phyloP scores from a whole-genome alignment of 2,888 invertebrate species.

The Drosophila helvetica region DNA sequence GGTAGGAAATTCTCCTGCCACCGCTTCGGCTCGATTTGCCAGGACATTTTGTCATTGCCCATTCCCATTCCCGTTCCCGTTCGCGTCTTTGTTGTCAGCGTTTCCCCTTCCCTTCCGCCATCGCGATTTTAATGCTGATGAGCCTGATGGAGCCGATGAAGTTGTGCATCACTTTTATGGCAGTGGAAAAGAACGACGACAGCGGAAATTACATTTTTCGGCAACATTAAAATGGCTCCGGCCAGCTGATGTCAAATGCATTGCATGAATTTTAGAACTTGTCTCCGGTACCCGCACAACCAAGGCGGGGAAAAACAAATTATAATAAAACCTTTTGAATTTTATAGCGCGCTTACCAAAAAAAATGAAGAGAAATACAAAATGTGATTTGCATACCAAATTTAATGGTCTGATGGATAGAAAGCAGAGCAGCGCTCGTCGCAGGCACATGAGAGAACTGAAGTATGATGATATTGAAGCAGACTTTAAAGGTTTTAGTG shows the following conservation, averaged over 20 bases:
- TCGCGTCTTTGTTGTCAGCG: slow-evolving; percentile 44
- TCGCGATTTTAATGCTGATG: slow-evolving; percentile 62
- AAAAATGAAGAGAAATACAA: slow-evolving; percentile 17
- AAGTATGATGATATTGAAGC: background rate
- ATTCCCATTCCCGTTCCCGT: slow-evolving; percentile 12
- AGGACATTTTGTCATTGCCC: slow-evolving; percentile 25
- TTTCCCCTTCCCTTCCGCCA: slow-evolving; percentile 6
- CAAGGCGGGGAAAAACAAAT: slow-evolving; percentile 49
- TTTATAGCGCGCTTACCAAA: slow-evolving; percentile 68
- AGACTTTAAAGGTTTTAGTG: too few relatives aligned
- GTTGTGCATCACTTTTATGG: slow-evolving; percentile 70
- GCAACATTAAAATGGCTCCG: slow-evolving; percentile 74
- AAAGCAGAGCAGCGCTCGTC: background rate
- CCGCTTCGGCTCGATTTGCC: slow-evolving; percentile 52
- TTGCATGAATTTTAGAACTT: slow-evolving; percentile 42
- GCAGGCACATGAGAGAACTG: slow-evolving; percentile 5
- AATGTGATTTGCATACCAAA: slow-evolving; percentile 80
- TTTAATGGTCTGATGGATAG: slow-evolving; percentile 58
- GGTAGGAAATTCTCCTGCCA: slow-evolving; percentile 9
- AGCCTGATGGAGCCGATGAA: slow-evolving; percentile 62
- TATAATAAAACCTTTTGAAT: slow-evolving; percentile 68
- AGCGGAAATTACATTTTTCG: slow-evolving; percentile 80
- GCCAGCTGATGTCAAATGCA: slow-evolving; percentile 74
- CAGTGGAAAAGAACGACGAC: slow-evolving; percentile 50
- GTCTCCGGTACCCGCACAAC: slow-evolving; percentile 11